These are phyloP conservation scores for Ethmia dodecea DNA, from an alignment of 2,888 invertebrate genomes.

Conservation along the genomic window DNA sequence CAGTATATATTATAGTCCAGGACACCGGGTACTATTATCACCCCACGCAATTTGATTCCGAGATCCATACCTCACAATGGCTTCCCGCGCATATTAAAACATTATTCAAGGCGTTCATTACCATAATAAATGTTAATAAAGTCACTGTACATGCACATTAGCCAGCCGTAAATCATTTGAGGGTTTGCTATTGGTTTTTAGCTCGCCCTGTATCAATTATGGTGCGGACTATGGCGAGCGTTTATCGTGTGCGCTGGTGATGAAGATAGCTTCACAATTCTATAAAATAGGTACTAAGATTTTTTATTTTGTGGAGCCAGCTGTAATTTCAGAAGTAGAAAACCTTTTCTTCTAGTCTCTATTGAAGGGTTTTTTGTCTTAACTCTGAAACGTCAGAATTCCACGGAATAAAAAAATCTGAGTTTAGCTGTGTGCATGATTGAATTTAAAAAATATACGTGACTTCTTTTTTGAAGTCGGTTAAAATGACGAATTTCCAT, in stretches of 20 bases:
- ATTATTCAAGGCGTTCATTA: conserved; percentile 58
- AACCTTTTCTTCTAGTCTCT: too few relatives aligned
- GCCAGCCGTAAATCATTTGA: conserved; percentile 57
- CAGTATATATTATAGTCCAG: conserved; percentile 2
- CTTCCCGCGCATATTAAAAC: conserved; percentile 51
- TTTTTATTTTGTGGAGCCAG: too few relatives aligned
- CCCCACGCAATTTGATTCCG: conserved; percentile 7
- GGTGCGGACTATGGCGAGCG: conserved; percentile 48
- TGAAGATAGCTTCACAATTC: conserved; percentile 28
- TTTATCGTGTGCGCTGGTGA: conserved; percentile 10
- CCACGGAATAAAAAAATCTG: too few relatives aligned
- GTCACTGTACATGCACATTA: conserved; percentile 65
- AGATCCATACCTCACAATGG: conserved; percentile 23
- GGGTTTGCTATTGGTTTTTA: conserved; percentile 66
- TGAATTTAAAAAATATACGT: too few relatives aligned
- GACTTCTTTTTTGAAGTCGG: too few relatives aligned
- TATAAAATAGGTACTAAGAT: too few relatives aligned
- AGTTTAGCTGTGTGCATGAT: too few relatives aligned
- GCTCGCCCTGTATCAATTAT: conserved; percentile 62
- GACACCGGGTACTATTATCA: conserved; percentile 1
- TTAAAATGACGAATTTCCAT: too few relatives aligned
- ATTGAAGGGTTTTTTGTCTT: too few relatives aligned
- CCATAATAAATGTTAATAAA: conserved; percentile 74
- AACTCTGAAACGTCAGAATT: too few relatives aligned
- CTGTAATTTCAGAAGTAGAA: too few relatives aligned